phyloP scores from a whole-genome alignment of 2,797 vertebrate species.

The Glossophaga mutica region DNA sequence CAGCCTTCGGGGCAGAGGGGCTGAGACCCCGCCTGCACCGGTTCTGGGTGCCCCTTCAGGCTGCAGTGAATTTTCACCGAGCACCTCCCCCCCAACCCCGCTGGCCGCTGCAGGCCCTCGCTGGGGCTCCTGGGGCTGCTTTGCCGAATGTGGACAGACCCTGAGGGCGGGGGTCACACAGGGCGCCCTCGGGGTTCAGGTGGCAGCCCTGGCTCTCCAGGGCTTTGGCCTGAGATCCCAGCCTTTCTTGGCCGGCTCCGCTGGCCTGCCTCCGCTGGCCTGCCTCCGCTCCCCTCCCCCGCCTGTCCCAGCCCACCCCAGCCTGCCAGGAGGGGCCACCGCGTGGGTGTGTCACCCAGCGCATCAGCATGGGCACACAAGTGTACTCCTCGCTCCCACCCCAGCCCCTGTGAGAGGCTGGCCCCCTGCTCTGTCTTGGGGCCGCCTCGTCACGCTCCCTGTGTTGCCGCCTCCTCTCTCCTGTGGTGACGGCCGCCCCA shows the following conservation, averaged over 20 bases:
- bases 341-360: neutral
- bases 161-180: too few relatives aligned
- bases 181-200: neutral
- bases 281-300: too few relatives aligned
- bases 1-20: neutral
- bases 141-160: neutral
- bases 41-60: neutral
- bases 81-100: too few relatives aligned
- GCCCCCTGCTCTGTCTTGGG: neutral
- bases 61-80: too few relatives aligned
- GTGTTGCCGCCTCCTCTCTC: neutral
- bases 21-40: too few relatives aligned
- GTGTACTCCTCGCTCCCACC: neutral
- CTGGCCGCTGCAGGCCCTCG: neutral
- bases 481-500: neutral
- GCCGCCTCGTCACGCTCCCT: neutral
- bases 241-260: neutral
- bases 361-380: neutral
- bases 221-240: neutral
- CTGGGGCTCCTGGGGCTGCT: neutral
- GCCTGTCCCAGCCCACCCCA: neutral
- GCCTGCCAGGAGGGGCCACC: too few relatives aligned
- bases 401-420: fast-evolving
- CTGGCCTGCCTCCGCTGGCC: neutral
- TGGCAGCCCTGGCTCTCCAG: neutral